Base-by-base conservation (phyloP, 2,888 invertebrate species). In the Epinotia ramella region DNA sequence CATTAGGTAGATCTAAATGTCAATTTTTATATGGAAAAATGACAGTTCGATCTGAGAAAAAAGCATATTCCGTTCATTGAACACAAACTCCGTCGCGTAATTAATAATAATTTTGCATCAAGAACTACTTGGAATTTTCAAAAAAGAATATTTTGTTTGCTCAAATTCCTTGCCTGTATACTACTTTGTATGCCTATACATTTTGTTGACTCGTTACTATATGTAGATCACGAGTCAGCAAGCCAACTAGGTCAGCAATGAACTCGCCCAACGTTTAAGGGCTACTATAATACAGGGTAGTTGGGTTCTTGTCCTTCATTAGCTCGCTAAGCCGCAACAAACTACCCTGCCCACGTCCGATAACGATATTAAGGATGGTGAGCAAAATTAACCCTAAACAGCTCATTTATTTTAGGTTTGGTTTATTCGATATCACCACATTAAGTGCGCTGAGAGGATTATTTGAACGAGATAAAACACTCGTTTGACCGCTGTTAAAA, bases 341-440 rank as follows among this genome's bases (percentile, higher is more conserved):
- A 73, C 73, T 60, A 64, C 56, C 63, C 76, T 77, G 76, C 68
- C 68, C 76, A 46, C 64, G 64, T 53, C 69, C 24, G 73, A 77
- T 73, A 73, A 73, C 73, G 68, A 73, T 56, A 56, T 46, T 46
- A 56, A 68, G 73, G 46, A 68, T 63, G 49, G 28, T 16, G 67
- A 56, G 62, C 68, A 68, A 62, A 63, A 68, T 63, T 63, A 63
- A 68, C 66, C 33, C 13, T 53, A 49, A 60, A 70, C 53, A 70
- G 33, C 71, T 40, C 20, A 71, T 70, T 70, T 71, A 71, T 63
- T 63, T 63, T 16, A 24, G 53, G 12, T 63, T 63, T 46, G 20
- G 53, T n/a, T 65, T 46, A 68, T 59, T 24, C 73, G 60, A 65
- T 73, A 73, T 44, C 20, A 69, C 62, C 62, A 28, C 60, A 28